Base-by-base conservation (phyloP, 2,797 vertebrate species). In the Esox lucius region DNA sequence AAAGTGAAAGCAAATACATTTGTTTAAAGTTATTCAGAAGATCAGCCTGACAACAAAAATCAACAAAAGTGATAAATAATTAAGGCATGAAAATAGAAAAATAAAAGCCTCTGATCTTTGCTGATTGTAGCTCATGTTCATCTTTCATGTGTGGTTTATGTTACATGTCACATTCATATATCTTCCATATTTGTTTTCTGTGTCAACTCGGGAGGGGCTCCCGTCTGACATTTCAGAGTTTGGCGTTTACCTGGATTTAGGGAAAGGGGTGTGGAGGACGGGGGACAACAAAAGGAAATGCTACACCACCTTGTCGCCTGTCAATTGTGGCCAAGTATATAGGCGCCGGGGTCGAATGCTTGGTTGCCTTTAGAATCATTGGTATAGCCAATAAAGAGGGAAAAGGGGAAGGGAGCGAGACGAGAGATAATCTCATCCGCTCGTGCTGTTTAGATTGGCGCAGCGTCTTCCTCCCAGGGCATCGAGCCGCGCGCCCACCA, bases 271-370 rank as follows among this genome's bases (percentile, higher is more conserved):
- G 70, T 12, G 7, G 68, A 8, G 24, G 62, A 5, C 48, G 24
- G 19, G 26, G 33, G 66, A 22, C 80, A 86, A 91, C 90, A 92
- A 91, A 89, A 84, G 90, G 89, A 91, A 91, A 91, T 31, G 88
- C 80, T 92, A 91, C 90, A 90, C 88, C 91, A 91, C 87, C n/a
- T 90, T 85, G 88, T 90, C 87, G 88, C 83, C 86, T 90, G 90
- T 91, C 90, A 91, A 79, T 79, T 85, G 85, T 80, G 83, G 81
- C 81, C 85, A 86, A 48, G 84, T 83, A 66, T 83, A 66, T 80
- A 88, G 92, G 92, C 91, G 92, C 92, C 91, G 87, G 82, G 82
- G 89, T 73, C 84, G 86, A 85, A 85, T 85, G 90, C 86, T 87
- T 83, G 83, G 78, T 73, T 64, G 24, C 78, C 71, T 79, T 76